Percentiles rank a stretch among this genome's conserved stretches.
phyloP scores from a whole-genome alignment of 2,113 vertebrate species.

The Brachyhypopomus gauderio region DNA sequence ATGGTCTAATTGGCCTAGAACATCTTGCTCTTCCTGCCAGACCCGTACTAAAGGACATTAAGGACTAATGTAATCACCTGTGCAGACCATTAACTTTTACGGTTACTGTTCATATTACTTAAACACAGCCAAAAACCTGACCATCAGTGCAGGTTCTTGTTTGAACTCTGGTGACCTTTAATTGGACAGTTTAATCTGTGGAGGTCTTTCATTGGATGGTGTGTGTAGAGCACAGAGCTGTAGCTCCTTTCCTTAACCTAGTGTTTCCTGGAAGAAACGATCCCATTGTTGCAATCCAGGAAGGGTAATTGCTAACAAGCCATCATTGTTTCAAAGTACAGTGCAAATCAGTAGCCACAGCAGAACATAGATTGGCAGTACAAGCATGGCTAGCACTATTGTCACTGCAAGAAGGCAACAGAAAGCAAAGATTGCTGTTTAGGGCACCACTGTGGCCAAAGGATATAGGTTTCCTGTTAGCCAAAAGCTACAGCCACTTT shows the following conservation, averaged over 20 bases:
- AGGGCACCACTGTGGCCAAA: conserved; percentile 68
- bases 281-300: conserved; percentile 25
- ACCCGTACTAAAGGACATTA: conserved; percentile 87
- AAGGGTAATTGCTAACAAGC: conserved; percentile 47
- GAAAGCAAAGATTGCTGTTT: conserved; percentile 72
- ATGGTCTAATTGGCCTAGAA: conserved; percentile 86
- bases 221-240: conserved; percentile 22
- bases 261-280: conserved; percentile 41
- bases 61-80: conserved; percentile 78
- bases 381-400: conserved; percentile 77
- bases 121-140: conserved; percentile 50
- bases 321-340: conserved; percentile 63
- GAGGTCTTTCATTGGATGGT: conserved; percentile 39
- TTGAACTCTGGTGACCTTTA: conserved; percentile 37
- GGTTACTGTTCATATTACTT: conserved; percentile 61
- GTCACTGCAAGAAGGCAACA: conserved; percentile 78
- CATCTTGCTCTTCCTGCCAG: conserved; percentile 79
- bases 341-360: conserved; percentile 78
- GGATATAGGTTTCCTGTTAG: conserved; percentile 71
- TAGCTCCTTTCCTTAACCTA: conserved; percentile 52
- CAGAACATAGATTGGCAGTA: conserved; percentile 76
- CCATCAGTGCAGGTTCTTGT: conserved; percentile 44
- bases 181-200: conserved; percentile 58
- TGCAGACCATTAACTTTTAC: conserved; percentile 77
- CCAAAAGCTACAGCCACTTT: conserved; percentile 73